Evolutionary conservation across 2,888 invertebrate genomes (phyloP).

Genomic region (Colostygia pectinataria): DNA sequence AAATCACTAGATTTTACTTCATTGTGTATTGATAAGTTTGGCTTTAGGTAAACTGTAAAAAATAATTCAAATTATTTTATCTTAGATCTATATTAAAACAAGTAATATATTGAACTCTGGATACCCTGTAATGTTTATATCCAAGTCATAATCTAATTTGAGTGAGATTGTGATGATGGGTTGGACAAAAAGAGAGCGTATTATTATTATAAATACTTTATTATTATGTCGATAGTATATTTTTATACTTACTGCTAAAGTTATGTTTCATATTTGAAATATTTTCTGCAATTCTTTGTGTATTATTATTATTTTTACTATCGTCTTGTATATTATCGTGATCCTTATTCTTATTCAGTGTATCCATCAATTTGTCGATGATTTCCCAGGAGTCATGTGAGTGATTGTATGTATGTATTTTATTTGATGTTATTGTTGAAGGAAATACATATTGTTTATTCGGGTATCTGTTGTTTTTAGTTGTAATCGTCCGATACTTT

Average conservation of each 20-base stretch:
- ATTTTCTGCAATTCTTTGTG: conserved; percentile 35
- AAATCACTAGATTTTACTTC: conserved; percentile 22
- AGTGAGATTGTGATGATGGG: no score
- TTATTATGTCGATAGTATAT: not conserved
- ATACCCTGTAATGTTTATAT: no score
- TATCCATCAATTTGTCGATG: conserved; percentile 48
- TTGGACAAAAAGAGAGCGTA: no score
- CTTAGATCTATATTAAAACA: no score
- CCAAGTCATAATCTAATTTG: no score
- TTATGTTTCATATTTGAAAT: conserved; percentile 45
- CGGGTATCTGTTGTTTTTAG: conserved; percentile 6
- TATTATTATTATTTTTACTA: conserved; percentile 1
- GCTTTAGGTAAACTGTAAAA: conserved; percentile 15
- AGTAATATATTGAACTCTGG: no score
- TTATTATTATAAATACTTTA: no score
- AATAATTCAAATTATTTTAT: no score
- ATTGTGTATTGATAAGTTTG: conserved; percentile 29
- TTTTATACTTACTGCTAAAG: conserved; percentile 49
- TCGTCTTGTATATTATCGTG: conserved; percentile 3
- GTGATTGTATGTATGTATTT: conserved; percentile 7
- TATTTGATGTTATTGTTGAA: conserved; percentile 10
- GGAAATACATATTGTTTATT: conserved; percentile 29
- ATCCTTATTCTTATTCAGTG: conserved; percentile 38
- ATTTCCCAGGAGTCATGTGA: conserved; percentile 39
- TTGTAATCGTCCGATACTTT: not conserved